These are phyloP conservation scores for Eclectus roratus DNA, from an alignment of 2,113 vertebrate species.

Conservation along the genomic window DNA sequence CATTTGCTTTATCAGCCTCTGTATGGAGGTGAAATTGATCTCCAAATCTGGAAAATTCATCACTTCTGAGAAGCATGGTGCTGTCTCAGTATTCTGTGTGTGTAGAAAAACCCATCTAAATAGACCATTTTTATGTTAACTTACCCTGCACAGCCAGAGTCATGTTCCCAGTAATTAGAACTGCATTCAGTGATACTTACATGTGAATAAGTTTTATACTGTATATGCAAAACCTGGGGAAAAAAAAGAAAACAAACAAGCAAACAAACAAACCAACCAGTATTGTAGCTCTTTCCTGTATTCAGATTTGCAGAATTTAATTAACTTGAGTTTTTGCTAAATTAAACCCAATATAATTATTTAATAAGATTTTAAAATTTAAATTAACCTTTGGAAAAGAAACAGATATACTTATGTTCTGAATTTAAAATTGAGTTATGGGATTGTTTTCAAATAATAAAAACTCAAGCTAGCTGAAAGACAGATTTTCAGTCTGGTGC, in stretches of 20 bases:
- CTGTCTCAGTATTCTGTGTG: neutral
- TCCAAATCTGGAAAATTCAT: constrained; percentile 13
- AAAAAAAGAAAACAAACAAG: neutral
- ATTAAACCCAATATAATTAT: neutral
- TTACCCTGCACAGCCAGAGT: neutral
- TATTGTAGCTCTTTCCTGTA: neutral
- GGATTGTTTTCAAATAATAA: neutral
- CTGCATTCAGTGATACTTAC: neutral
- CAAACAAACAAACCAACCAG: neutral
- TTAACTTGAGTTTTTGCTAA: neutral
- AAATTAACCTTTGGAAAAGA: neutral
- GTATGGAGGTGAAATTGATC: constrained; percentile 35
- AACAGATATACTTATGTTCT: neutral
- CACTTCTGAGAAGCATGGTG: neutral
- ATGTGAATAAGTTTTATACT: constrained; percentile 1
- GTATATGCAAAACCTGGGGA: neutral
- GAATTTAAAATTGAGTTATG: neutral
- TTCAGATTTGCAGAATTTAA: neutral
- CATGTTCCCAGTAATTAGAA: constrained; percentile 30
- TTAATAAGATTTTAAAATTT: neutral
- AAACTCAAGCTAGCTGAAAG: neutral
- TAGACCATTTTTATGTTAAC: neutral
- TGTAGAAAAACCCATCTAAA: neutral
- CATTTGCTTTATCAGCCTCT: constrained; percentile 46
- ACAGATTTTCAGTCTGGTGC: constrained; percentile 2